These are phyloP conservation scores for Trematocara variabile DNA, from an alignment of 2,113 vertebrate genomes.

Conservation along the genomic window DNA sequence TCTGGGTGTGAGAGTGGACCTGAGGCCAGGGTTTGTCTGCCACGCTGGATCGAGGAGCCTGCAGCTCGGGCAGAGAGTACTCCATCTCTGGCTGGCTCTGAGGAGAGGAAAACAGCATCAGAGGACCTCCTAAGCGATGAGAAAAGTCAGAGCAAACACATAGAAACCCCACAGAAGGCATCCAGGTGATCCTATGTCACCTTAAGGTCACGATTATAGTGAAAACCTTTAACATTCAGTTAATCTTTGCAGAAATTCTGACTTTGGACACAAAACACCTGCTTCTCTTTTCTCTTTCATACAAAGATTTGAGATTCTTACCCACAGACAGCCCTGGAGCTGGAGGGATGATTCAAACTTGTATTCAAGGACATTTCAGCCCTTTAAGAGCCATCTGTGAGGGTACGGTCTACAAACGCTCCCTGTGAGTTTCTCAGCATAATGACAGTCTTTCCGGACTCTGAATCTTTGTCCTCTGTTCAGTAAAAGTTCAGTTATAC, in stretches of 20 bases:
- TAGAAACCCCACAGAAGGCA: neutral
- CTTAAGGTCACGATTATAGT: neutral
- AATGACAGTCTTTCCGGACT: neutral
- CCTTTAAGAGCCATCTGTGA: neutral
- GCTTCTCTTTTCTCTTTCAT: neutral
- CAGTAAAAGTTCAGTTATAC: neutral
- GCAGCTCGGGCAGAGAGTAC: conserved; percentile 73
- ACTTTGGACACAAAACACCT: neutral
- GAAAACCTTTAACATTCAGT: neutral
- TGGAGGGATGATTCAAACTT: neutral
- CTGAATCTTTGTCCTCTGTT: neutral
- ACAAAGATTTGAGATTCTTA: neutral
- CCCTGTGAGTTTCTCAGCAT: neutral
- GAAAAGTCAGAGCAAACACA: neutral
- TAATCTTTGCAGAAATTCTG: neutral
- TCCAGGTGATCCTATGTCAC: neutral
- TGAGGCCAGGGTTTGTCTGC: conserved; percentile 78
- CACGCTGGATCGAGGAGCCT: conserved; percentile 72
- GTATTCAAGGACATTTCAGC: neutral
- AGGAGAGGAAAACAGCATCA: neutral
- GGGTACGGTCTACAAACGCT: neutral
- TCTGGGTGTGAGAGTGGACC: conserved; percentile 73
- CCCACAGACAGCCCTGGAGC: neutral
- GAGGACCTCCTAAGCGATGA: neutral
- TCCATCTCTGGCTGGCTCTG: conserved; percentile 92